Percentiles rank a stretch among this genome's conserved stretches.
Evolutionary conservation across 2,113 vertebrate genomes (phyloP).

Genomic region (Chaetodon auriga): DNA sequence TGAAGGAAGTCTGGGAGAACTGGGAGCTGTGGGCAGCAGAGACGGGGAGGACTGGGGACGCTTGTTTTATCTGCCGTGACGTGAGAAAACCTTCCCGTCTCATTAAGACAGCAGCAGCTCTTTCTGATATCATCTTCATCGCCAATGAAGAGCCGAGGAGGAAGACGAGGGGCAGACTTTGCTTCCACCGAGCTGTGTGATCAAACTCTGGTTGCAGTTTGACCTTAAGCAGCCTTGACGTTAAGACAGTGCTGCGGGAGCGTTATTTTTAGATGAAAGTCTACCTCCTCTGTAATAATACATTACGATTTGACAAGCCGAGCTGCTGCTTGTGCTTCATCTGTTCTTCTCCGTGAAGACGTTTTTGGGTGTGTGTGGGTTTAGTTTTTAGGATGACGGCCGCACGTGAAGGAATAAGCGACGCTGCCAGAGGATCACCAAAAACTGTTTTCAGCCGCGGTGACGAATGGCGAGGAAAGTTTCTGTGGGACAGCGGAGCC

Average conservation of each 20-base stretch:
- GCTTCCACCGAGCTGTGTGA: not conserved
- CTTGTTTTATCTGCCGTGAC: no score
- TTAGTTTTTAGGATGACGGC: conserved; percentile 25
- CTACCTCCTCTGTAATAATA: conserved; percentile 67
- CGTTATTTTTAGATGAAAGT: conserved; percentile 71
- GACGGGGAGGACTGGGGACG: no score
- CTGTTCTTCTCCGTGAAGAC: not conserved
- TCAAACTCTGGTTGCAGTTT: conserved; percentile 12
- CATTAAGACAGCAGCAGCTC: no score
- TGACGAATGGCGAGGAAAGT: not conserved
- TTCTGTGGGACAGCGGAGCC: not conserved
- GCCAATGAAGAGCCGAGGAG: no score
- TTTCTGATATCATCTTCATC: no score
- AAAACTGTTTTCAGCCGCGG: conserved; percentile 21
- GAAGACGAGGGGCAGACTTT: no score
- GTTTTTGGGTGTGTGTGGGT: conserved; percentile 2
- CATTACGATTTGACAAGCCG: conserved; percentile 46
- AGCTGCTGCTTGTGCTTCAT: conserved; percentile 10
- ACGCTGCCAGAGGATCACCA: not conserved
- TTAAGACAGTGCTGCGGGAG: conserved; percentile 27
- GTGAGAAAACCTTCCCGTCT: no score
- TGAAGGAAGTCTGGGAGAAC: no score
- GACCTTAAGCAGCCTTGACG: conserved; percentile 46
- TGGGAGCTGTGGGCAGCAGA: no score
- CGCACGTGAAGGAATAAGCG: conserved; percentile 1